These are phyloP conservation scores for Mormyrops attenuatus DNA, from an alignment of 2,797 vertebrate species.

Conservation along the genomic window DNA sequence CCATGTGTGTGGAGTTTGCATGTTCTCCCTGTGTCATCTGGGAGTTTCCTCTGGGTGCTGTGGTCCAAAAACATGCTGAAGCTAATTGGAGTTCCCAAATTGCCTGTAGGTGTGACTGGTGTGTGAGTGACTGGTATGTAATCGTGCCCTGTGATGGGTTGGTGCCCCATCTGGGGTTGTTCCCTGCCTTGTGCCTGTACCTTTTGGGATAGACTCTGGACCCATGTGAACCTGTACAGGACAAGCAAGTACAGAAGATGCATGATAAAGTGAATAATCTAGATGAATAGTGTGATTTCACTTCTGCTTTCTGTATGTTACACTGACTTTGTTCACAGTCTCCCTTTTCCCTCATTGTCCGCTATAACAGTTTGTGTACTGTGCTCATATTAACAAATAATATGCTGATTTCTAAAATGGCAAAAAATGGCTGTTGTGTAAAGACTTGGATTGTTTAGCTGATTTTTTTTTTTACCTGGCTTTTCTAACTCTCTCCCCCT, in stretches of 20 bases:
- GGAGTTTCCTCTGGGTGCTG: not conserved
- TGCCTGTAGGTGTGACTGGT: not conserved
- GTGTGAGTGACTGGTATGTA: not conserved
- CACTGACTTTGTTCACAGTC: not conserved
- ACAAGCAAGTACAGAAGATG: not conserved
- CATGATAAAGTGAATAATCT: not conserved
- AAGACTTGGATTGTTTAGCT: not conserved
- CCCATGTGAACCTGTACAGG: not conserved
- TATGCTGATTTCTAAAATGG: not conserved
- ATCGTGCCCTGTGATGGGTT: not conserved
- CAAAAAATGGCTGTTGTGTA: not conserved
- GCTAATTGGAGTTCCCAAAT: not conserved
- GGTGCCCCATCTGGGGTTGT: too few relatives aligned
- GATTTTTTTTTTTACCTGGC: conserved; percentile 7
- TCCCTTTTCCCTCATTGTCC: not conserved
- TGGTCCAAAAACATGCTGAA: not conserved
- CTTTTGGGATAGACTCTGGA: not conserved
- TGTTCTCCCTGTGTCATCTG: not conserved
- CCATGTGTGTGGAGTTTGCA: not conserved
- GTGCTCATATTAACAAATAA: not conserved
- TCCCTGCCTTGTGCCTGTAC: not conserved
- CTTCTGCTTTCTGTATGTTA: not conserved
- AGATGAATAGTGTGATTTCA: not conserved
- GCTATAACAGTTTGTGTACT: not conserved
- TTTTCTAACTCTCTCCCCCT: conserved; percentile 3